Evolutionary conservation across 2,113 vertebrate species (phyloP), one percentile per base, ranked within the genome.

Genomic region (Paraplagusia blochii): DNA sequence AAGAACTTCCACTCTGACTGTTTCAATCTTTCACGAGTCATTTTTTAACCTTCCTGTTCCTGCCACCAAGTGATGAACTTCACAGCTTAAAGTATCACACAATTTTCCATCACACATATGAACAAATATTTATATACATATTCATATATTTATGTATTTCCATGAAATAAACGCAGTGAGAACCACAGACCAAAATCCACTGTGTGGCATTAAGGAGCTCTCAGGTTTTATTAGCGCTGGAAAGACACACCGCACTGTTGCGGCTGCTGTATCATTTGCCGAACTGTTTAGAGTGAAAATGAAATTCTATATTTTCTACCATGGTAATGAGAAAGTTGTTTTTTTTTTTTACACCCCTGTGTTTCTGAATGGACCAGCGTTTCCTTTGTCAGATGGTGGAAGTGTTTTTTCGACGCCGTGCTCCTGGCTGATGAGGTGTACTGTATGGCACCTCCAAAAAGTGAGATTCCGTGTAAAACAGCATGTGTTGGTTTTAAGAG

Each of bases 391-490:
- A 29, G 54, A 60, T 44, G 52, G 54, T 16, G 38, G 46, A 40
- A 35, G 42, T 48, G 38, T 57, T 58, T 65, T 29, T 29, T 72
- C 46, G 45, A 38, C 46, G 55, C 22, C 51, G 53, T 66, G 47
- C 59, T 60, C 52, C 73, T 62, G 59, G 71, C 69, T 81, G 57
- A 82, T 71, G 72, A 82, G 76, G 70, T 80, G 68, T 44, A 81
- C 58, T 51, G 51, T 71, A 45, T 36, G 40, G 51, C 63, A 55
- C 70, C 80, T 74, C 76, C 40, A 12, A 74, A 69, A 76, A 80
- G 82, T 81, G 66, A 81, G 69, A 76, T 86, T 84, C 79, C 69
- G 55, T 76, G 58, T 72, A 75, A 80, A 81, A 71, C 66, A 48
- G 53, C 50, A 48, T 38, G 53, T 76, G 65, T 56, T 62, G 80